Evolutionary conservation across 2,888 invertebrate genomes (phyloP), one percentile per base, ranked within the genome.

Genomic region (Merodon equestris): DNA sequence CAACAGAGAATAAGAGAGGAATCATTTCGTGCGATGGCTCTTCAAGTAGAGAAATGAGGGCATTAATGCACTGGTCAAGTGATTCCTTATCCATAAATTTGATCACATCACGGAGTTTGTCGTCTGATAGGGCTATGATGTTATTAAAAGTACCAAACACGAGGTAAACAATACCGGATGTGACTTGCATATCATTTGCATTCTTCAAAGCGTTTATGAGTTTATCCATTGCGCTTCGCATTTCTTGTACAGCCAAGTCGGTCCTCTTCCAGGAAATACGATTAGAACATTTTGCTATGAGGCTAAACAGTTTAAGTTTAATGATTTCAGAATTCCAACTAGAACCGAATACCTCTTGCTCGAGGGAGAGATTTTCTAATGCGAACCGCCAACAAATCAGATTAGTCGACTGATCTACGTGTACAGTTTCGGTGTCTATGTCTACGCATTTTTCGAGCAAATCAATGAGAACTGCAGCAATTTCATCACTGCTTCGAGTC

Each of bases 91-190:
- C 85, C 15, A 88, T 83, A 38, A 85, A 84, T 13, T 84, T 84
- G 13, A 84, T 48, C 13, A 79, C 66, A 34, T 71, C 70, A 10
- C 71, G 53, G 1, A 77, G 44, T 36, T 75, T 83, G 27, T 81
- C 82, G 56, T 75, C 63, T 7, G 77, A 53, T 54, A 81, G 14
- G 15, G 68, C 66, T 15, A 87, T 83, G 14, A 87, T 81, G 83
- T 88, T 88, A 67, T 87, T 85, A 7, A 88, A 72, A 1, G 86
- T 85, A 48, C 85, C 85, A 81, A 88, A 88, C 81, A 88, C 84
- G 0, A 88, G 83, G 63, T 85, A 88, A 27, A 86, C 83, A 44
- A 87, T 82, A 9, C 85, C 85, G 51, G 85, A 85, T 1, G 85
- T 70, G 2, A 87, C 82, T 34, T 83, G 66, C 14, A 60, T 44